Conservation (phyloP, 2,888 invertebrate genomes). For the Colostygia pectinataria region DNA sequence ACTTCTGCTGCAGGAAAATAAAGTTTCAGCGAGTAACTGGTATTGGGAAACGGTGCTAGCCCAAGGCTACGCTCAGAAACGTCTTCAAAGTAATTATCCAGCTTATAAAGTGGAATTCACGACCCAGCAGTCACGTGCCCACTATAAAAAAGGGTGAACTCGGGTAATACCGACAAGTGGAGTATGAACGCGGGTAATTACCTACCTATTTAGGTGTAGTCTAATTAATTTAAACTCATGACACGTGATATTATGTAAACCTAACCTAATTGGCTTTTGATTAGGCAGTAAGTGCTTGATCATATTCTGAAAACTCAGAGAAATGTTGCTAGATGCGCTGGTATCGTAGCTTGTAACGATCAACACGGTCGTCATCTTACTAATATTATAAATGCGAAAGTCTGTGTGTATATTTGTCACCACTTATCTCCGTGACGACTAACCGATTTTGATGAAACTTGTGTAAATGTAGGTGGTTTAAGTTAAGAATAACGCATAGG, state of each 20-base stretch:
- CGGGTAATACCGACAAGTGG: conserved; percentile 25
- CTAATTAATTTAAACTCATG: conserved; percentile 25
- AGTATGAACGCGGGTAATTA: conserved; percentile 27
- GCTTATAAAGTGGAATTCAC: conserved; percentile 33
- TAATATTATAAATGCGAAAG: no score
- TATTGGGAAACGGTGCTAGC: conserved; percentile 7
- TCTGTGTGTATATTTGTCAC: no score
- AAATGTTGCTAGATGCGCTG: no score
- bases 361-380: no score
- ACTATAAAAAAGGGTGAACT: conserved; percentile 32
- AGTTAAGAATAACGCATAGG: no score
- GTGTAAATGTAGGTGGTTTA: no score
- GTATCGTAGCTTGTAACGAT: no score
- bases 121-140: conserved; percentile 30
- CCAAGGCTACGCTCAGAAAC: conserved; percentile 25
- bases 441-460: no score
- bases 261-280: conserved; percentile 2
- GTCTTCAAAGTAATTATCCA: conserved; percentile 35
- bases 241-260: background rate
- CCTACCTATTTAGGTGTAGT: conserved; percentile 22
- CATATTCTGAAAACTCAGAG: no score
- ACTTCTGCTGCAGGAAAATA: background rate
- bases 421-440: no score
- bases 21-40: background rate
- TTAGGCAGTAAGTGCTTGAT: background rate